These are phyloP conservation scores for Galemys pyrenaicus DNA, from an alignment of 2,113 vertebrate species.

Conservation along the genomic window DNA sequence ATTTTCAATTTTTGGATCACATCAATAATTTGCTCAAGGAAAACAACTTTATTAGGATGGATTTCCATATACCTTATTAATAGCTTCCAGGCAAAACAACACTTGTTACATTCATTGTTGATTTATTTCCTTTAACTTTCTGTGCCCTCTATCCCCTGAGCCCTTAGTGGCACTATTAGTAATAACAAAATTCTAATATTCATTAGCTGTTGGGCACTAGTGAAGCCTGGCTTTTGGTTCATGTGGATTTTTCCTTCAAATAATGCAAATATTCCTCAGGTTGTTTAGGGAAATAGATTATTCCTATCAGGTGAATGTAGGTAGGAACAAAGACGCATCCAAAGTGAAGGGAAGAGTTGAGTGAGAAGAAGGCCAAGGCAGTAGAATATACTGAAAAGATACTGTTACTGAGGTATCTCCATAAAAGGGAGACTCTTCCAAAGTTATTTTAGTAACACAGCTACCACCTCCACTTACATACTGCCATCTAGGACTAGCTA, in stretches of 20 bases:
- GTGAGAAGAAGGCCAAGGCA: background rate
- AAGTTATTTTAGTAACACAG: too few species aligned
- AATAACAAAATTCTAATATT: background rate
- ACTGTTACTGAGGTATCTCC: too few species aligned
- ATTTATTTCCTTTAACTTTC: slow-evolving; percentile 42
- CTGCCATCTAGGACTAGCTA: too few species aligned
- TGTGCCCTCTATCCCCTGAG: background rate
- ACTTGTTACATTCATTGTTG: slow-evolving; percentile 2
- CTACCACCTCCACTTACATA: too few species aligned
- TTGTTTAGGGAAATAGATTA: slow-evolving; percentile 38
- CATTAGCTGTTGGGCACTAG: background rate
- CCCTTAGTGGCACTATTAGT: slow-evolving; percentile 12
- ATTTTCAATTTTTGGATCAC: slow-evolving; percentile 71
- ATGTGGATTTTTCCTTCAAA: background rate
- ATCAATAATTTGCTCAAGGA: slow-evolving; percentile 63
- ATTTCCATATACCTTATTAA: slow-evolving; percentile 58
- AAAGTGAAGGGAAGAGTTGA: background rate
- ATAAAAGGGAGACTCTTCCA: too few species aligned
- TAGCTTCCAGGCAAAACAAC: slow-evolving; percentile 44
- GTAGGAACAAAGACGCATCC: background rate
- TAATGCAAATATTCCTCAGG: background rate
- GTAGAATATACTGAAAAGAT: background rate
- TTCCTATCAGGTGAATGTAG: slow-evolving; percentile 5
- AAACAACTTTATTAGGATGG: slow-evolving; percentile 47
- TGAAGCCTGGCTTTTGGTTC: slow-evolving; percentile 4